These are phyloP conservation scores for Crenichthys baileyi DNA, from an alignment of 2,797 vertebrate species.

Conservation along the genomic window DNA sequence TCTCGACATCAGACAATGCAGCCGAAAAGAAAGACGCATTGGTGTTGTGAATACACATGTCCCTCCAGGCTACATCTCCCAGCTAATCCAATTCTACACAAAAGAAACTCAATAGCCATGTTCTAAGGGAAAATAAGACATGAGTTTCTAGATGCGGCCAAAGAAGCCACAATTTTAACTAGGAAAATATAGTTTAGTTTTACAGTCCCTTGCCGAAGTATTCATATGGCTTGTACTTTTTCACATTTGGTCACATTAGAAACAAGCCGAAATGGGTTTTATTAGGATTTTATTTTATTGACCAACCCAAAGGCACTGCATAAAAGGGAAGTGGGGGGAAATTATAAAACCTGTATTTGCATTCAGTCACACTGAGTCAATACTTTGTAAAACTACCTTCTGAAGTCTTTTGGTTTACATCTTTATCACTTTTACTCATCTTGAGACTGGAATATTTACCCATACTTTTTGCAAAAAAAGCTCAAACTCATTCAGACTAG, in stretches of 20 bases:
- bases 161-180: slow-evolving; percentile 8
- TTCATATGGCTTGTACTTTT: background rate
- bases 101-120: slow-evolving; percentile 46
- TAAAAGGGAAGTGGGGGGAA: too few relatives aligned
- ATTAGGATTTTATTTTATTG: too few relatives aligned
- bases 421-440: too few relatives aligned
- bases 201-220: slow-evolving; percentile 10
- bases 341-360: too few relatives aligned
- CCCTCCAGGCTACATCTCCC: slow-evolving; percentile 39
- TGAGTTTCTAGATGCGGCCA: slow-evolving; percentile 5
- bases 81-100: slow-evolving; percentile 27
- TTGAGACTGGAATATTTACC: background rate
- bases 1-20: slow-evolving; percentile 52
- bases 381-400: too few relatives aligned
- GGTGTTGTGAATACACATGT: slow-evolving; percentile 59
- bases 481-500: background rate
- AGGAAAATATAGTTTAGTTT: slow-evolving; percentile 29
- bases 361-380: too few relatives aligned
- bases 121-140: slow-evolving; percentile 31
- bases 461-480: background rate
- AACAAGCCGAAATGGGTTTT: too few relatives aligned
- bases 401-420: too few relatives aligned
- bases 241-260: too few relatives aligned
- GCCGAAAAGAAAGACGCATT: slow-evolving; percentile 36
- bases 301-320: too few relatives aligned